Evolutionary conservation across 2,113 vertebrate genomes (phyloP).

Genomic region (Bostrychus sinensis): DNA sequence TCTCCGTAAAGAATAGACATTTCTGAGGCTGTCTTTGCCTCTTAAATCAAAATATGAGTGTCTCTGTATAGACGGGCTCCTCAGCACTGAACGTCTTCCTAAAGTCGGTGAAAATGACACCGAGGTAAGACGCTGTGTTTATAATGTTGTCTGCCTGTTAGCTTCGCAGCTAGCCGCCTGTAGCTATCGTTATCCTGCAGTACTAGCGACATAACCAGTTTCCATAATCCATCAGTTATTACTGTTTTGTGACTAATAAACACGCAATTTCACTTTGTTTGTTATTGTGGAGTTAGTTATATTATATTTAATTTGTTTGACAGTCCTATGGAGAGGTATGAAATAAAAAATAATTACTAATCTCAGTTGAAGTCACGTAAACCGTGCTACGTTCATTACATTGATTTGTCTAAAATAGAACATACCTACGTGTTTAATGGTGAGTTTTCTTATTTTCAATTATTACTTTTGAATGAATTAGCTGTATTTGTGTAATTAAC

Average conservation of each 20-base stretch:
- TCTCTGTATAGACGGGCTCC: background rate
- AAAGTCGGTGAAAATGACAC: slow-evolving; percentile 36
- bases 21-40: background rate
- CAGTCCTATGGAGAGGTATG: background rate
- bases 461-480: background rate
- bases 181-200: slow-evolving; percentile 42
- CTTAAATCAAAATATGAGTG: background rate
- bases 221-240: background rate
- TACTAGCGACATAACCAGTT: background rate
- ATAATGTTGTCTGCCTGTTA: slow-evolving; percentile 15
- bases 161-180: slow-evolving; percentile 30
- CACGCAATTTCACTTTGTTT: rapidly evolving
- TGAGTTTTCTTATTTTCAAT: too few species aligned
- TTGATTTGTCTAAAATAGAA: too few species aligned
- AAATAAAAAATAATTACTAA: background rate
- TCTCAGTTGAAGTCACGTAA: background rate
- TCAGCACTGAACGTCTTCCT: slow-evolving; percentile 19
- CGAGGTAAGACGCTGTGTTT: slow-evolving; percentile 53
- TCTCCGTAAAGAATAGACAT: background rate
- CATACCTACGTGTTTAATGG: too few species aligned
- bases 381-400: background rate
- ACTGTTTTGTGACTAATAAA: background rate
- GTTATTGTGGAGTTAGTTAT: background rate
- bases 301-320: background rate
- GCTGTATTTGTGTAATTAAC: background rate